Base-by-base conservation (phyloP, 2,113 vertebrate genomes). In the Cnemophilus loriae region DNA sequence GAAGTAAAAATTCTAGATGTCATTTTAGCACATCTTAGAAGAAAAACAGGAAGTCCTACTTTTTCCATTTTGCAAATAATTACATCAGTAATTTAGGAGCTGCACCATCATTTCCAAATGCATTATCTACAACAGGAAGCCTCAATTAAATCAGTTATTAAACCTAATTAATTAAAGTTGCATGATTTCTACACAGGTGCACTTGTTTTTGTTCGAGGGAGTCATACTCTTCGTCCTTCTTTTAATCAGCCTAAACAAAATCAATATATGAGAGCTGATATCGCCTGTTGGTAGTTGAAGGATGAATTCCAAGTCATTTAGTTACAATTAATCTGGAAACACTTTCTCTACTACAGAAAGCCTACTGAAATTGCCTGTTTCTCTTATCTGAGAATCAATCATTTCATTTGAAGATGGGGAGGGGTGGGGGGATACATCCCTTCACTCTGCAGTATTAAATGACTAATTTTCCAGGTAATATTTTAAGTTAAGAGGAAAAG, bases 101-200 rank as follows among this genome's bases (percentile, higher is more conserved):
- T 41, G 35, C 61, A 64, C 19, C 44, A 77, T 55, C 33, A 59
- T 63, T 87, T 84, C 73, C 73, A 96, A 91, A 82, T 71, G 21
- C 52, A 56, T 83, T 93, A 46, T 67, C 64, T 75, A 84, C 32
- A 23, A 71, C 21, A 55, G 60, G 52, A 93, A 81, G 42, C 28
- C 82, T 47, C 52, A 90, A 92, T 95, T 95, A 90, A 92, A 89
- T 52, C 60, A 55, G 56, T 89, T 93, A 92, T 75, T 92, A 95
- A 88, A 41, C 56, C n/a, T 7, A 70, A 77, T 93, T 90, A 97
- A 97, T 95, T 95, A 63, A 92, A 89, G 86, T 50, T 78, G 47
- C 21, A 67, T 21, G 3, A 65, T 75, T 93, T 64, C 93, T 81
- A 65, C 13, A 63, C 19, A 71, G 83, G 67, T 63, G 56, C 28